Evolutionary conservation across 2,797 vertebrate species (phyloP).

Genomic region (Hydrocynus forskahlii): DNA sequence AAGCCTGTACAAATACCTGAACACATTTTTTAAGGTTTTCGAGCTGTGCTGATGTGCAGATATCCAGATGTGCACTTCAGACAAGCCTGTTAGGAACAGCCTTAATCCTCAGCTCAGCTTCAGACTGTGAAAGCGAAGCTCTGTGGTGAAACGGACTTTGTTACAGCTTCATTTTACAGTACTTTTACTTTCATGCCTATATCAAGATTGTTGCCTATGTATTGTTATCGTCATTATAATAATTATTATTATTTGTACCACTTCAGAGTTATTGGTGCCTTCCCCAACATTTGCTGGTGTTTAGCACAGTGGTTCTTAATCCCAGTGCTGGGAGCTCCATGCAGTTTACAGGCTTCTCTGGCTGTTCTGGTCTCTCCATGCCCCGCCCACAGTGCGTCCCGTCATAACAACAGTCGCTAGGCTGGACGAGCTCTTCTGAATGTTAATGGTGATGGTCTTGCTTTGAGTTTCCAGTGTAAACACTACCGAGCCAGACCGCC

Average conservation of each 20-base stretch:
- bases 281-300: slow-evolving; percentile 30
- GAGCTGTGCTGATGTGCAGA: background rate
- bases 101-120: slow-evolving; percentile 48
- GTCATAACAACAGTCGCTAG: background rate
- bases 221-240: background rate
- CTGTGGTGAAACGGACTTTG: slow-evolving; percentile 26
- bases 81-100: slow-evolving; percentile 32
- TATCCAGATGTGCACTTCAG: background rate
- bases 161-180: slow-evolving; percentile 28
- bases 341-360: too few species aligned
- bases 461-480: too few species aligned
- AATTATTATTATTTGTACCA: slow-evolving; percentile 37
- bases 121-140: slow-evolving; percentile 8
- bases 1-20: background rate
- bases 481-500: too few species aligned
- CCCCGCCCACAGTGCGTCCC: background rate
- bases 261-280: slow-evolving; percentile 54
- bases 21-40: background rate
- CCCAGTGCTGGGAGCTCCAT: background rate
- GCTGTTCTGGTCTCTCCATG: background rate
- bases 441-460: too few species aligned
- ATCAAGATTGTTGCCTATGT: slow-evolving; percentile 45
- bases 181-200: slow-evolving; percentile 30
- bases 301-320: slow-evolving; percentile 14
- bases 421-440: background rate